Percentiles rank a stretch among this genome's conserved stretches.
phyloP scores from a whole-genome alignment of 2,797 vertebrate species.

The Phoebastria nigripes region DNA sequence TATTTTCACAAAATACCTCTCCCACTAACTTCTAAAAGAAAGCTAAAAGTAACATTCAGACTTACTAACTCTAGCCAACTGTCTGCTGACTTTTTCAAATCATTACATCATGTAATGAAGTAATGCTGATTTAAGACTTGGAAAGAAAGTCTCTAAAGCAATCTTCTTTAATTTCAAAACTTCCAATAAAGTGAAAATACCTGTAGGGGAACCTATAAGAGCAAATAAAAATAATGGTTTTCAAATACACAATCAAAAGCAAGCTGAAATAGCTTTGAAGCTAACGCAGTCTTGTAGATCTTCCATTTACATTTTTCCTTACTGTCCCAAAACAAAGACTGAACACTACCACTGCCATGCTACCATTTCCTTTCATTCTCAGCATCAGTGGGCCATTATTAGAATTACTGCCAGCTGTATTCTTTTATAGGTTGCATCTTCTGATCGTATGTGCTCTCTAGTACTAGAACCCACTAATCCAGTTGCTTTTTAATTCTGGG shows the following conservation, averaged over 20 bases:
- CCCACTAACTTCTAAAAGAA: neutral
- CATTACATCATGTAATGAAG: neutral
- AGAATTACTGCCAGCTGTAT: neutral
- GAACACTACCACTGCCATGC: neutral
- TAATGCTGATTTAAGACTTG: neutral
- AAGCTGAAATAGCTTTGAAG: neutral
- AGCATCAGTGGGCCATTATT: neutral
- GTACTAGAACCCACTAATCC: neutral
- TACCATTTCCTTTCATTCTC: neutral
- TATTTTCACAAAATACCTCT: neutral
- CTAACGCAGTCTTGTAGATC: neutral
- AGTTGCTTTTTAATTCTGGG: neutral
- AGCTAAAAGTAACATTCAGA: neutral
- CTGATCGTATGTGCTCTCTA: neutral
- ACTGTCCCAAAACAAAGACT: neutral
- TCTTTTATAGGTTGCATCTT: neutral
- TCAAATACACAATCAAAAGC: neutral
- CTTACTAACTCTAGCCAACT: neutral
- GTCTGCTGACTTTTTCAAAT: neutral
- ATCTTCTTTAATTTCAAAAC: neutral
- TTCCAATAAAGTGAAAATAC: neutral
- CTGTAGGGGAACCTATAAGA: neutral
- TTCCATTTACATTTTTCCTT: neutral
- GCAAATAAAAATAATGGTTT: neutral
- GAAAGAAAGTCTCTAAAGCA: neutral